phyloP scores from a whole-genome alignment of 2,113 vertebrate genomes.

The Pelodiscus sinensis region DNA sequence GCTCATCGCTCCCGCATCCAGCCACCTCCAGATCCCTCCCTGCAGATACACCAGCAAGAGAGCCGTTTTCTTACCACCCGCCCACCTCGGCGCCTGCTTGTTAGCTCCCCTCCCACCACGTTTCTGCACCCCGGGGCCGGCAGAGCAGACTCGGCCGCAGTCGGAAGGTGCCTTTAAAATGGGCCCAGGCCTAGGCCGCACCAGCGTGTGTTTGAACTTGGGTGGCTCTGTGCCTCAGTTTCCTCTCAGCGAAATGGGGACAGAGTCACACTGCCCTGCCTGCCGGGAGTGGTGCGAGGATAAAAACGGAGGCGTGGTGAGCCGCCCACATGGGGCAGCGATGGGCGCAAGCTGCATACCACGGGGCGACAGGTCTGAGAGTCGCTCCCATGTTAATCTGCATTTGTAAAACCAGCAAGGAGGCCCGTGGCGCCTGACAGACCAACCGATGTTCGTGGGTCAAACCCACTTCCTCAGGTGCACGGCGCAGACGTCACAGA shows the following conservation, averaged over 20 bases:
- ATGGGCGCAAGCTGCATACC: not conserved
- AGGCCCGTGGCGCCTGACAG: no score
- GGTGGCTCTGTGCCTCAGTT: not conserved
- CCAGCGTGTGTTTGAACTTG: not conserved
- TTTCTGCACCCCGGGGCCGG: not conserved
- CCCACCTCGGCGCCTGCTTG: not conserved
- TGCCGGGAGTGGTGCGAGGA: not conserved
- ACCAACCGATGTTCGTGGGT: no score
- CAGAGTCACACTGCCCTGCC: not conserved
- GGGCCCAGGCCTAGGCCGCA: not conserved
- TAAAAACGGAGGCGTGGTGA: not conserved
- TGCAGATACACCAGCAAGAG: not conserved
- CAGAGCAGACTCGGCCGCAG: not conserved
- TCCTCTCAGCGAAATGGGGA: not conserved
- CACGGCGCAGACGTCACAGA: no score
- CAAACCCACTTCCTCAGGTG: no score
- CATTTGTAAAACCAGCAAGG: no score
- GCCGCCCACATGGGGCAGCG: not conserved
- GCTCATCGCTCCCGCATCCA: not conserved
- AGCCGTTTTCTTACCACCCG: not conserved
- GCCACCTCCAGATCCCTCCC: not conserved
- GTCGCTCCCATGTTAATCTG: no score
- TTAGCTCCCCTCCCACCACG: not conserved
- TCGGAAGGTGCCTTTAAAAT: not conserved
- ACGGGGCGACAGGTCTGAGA: not conserved